Conservation (phyloP, 2,113 vertebrate species). For the Tretioscincus oriximinensis region DNA sequence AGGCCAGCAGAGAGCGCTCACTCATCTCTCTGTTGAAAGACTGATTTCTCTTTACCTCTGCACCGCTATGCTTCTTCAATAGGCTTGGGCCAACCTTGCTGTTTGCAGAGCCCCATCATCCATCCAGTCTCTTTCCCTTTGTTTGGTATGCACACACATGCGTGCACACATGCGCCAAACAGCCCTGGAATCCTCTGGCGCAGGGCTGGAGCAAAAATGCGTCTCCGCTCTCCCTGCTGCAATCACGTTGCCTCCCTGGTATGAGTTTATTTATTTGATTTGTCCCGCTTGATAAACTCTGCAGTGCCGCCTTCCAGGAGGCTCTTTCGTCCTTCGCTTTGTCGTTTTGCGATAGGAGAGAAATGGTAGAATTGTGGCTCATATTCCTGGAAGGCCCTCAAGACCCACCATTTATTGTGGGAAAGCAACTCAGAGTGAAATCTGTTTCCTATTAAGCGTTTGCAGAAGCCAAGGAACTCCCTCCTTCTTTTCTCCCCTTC, state of each 20-base stretch:
- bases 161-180: neutral
- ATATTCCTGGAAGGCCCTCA: slow-evolving; percentile 12
- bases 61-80: neutral
- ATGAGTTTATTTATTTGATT: slow-evolving; percentile 33
- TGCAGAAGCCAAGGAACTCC: rapidly evolving
- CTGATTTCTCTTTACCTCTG: too few species aligned
- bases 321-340: slow-evolving; percentile 8
- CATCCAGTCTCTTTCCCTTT: too few species aligned
- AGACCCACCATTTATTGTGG: slow-evolving; percentile 30
- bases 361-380: neutral
- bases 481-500: neutral
- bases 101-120: rapidly evolving
- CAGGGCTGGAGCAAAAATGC: neutral
- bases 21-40: too few species aligned
- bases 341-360: neutral
- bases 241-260: neutral
- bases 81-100: slow-evolving; percentile 1
- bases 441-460: slow-evolving; percentile 43
- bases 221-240: neutral
- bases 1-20: too few species aligned
- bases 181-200: neutral
- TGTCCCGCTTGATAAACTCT: slow-evolving; percentile 53
- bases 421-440: slow-evolving; percentile 40
- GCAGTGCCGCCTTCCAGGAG: slow-evolving; percentile 42
- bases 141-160: neutral